Conservation (phyloP, 2,888 invertebrate species). For the Patella ulyssiponensis region DNA sequence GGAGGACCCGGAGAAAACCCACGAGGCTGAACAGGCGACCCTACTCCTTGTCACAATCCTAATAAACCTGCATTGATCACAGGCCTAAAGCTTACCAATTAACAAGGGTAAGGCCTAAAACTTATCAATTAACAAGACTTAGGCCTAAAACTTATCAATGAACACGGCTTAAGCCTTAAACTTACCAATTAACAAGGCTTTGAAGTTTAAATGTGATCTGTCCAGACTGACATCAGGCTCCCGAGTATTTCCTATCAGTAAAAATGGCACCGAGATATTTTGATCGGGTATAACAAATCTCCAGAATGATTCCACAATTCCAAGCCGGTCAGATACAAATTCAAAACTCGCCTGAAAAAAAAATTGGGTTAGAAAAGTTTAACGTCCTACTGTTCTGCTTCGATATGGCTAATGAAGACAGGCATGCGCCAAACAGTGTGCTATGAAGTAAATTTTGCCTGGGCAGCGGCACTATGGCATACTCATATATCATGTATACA, state of each 20-base stretch:
- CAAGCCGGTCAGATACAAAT: conserved; percentile 78
- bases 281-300: conserved; percentile 78
- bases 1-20: too few relatives aligned
- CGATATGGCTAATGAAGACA: too few relatives aligned
- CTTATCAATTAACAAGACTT: not conserved
- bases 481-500: too few relatives aligned
- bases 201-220: conserved; percentile 77
- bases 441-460: too few relatives aligned
- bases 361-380: too few relatives aligned
- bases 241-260: conserved; percentile 78
- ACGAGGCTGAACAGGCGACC: too few relatives aligned
- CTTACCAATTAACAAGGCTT: conserved; percentile 78
- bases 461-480: too few relatives aligned
- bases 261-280: conserved; percentile 75
- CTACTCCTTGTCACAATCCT: too few relatives aligned
- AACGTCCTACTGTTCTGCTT: too few relatives aligned
- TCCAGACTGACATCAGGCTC: conserved; percentile 79
- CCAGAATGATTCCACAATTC: conserved; percentile 80
- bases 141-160: not conserved
- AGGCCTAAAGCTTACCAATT: too few relatives aligned
- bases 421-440: too few relatives aligned
- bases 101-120: not conserved
- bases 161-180: not conserved
- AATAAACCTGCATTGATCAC: not conserved
- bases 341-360: conserved; percentile 76